These are phyloP conservation scores for Herpailurus yagouaroundi DNA, from an alignment of 2,113 vertebrate genomes.

Conservation along the genomic window DNA sequence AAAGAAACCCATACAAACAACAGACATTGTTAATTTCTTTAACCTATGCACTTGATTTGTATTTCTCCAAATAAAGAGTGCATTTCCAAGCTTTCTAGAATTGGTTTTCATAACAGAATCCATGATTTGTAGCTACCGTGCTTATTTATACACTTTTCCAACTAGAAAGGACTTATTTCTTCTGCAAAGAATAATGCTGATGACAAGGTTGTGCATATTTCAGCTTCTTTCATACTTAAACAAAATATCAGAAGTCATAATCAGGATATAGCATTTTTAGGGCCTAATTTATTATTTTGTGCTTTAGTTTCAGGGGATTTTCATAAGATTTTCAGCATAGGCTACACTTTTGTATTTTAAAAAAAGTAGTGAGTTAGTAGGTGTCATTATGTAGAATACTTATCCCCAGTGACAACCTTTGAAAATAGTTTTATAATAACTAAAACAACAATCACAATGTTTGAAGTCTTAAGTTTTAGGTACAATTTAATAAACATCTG, in stretches of 20 bases:
- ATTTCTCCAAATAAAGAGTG: neutral
- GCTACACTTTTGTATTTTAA: neutral
- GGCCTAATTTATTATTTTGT: neutral
- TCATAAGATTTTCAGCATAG: neutral
- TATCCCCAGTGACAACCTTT: neutral
- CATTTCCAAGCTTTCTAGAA: neutral
- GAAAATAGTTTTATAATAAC: neutral
- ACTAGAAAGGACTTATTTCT: constrained; percentile 5
- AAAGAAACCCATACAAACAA: neutral
- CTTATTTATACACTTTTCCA: constrained; percentile 19
- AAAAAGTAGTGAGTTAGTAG: neutral
- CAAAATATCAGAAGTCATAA: neutral
- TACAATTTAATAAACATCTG: neutral
- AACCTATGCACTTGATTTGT: constrained; percentile 23
- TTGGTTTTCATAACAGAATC: neutral
- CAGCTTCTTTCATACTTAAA: neutral
- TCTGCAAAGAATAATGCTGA: neutral
- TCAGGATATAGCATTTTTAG: neutral
- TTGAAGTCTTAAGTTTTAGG: neutral
- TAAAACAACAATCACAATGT: neutral
- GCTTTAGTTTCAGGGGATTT: neutral
- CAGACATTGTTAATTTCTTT: neutral
- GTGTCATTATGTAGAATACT: neutral
- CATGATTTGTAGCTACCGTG: neutral
- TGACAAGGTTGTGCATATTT: constrained; percentile 31